Conservation (phyloP, 2,113 vertebrate species). For the Peromyscus maniculatus region DNA sequence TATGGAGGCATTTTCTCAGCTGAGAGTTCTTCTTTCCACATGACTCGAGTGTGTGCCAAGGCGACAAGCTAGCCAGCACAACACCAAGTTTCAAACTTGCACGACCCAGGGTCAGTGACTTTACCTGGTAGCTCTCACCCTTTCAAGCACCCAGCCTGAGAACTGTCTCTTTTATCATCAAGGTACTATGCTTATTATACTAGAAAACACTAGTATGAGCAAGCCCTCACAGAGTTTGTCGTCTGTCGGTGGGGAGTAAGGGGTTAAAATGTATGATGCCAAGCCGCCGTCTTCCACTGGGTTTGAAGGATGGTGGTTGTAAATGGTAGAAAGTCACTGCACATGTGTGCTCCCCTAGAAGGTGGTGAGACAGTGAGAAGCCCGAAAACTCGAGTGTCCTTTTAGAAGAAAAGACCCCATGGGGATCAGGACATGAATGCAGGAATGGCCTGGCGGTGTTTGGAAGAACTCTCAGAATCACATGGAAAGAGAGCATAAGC, state of each 20-base stretch:
- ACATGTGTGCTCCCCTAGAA: not conserved
- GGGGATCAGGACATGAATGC: not conserved
- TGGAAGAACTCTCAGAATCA: constrained; percentile 12
- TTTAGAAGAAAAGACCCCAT: not conserved
- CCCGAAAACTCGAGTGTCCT: not conserved
- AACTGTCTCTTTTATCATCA: not conserved
- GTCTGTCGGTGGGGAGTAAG: not conserved
- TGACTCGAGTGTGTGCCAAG: not conserved
- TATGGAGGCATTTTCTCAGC: not conserved
- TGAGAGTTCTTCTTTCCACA: not conserved
- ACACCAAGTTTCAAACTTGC: not conserved
- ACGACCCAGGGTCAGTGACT: not conserved
- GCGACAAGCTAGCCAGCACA: no score
- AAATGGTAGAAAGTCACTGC: not conserved
- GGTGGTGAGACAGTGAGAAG: accelerated
- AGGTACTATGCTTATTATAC: not conserved
- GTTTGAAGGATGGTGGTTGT: not conserved
- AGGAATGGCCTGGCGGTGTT: not conserved
- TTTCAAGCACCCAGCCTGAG: not conserved
- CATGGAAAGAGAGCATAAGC: constrained; percentile 48
- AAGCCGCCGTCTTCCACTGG: not conserved
- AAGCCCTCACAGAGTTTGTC: not conserved
- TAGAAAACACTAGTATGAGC: not conserved
- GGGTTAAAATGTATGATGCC: not conserved
- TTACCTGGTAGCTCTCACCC: not conserved